A percentile compares a stretch with the other conserved stretches of the same genome.
Conservation (phyloP, 2,113 vertebrate species). For the Alosa alosa region DNA sequence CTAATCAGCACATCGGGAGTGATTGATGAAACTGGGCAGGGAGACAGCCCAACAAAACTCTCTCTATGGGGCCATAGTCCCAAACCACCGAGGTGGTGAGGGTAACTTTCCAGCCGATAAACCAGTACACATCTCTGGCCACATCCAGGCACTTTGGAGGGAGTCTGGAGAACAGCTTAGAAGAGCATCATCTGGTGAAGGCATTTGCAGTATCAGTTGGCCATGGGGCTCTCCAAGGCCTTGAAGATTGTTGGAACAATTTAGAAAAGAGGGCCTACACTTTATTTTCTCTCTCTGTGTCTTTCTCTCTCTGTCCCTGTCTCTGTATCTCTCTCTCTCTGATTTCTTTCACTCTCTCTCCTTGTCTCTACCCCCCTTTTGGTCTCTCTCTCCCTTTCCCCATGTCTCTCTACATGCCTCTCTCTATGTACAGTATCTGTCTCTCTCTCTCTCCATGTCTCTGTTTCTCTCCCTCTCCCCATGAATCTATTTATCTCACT, state of each 20-base stretch:
- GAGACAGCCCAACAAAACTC: not conserved
- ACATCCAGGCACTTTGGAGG: not conserved
- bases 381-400: not conserved
- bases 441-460: not conserved
- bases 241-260: not conserved
- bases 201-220: constrained; percentile 34
- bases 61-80: not conserved
- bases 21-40: not conserved
- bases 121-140: constrained; percentile 52
- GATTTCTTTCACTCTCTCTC: not conserved
- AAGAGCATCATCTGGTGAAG: constrained; percentile 39
- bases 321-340: not conserved
- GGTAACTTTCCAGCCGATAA: constrained; percentile 54
- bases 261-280: not conserved
- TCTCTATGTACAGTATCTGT: not conserved
- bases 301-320: not conserved
- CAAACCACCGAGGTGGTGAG: constrained; percentile 32
- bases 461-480: not conserved
- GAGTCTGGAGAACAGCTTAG: constrained; percentile 59
- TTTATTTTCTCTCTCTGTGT: not conserved
- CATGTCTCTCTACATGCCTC: no score
- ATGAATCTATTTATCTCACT: not conserved
- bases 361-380: not conserved
- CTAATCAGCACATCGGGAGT: no score
- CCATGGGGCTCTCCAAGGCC: constrained; percentile 33